Base-by-base conservation (phyloP, 2,888 invertebrate genomes). In the Amblyjoppa fuscipennis region DNA sequence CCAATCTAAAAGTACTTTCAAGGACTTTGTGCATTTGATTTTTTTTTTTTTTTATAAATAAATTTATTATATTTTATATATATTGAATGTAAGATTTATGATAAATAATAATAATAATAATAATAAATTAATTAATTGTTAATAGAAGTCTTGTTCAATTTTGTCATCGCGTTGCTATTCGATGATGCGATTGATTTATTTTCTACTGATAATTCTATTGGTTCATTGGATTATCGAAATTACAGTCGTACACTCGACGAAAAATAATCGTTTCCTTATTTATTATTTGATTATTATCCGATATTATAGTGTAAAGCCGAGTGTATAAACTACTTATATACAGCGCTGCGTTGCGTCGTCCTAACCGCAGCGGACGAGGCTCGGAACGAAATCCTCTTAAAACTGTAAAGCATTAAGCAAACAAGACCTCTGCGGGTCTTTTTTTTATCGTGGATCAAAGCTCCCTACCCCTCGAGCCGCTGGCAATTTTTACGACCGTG, bases 381-480 rank as follows among this genome's bases (percentile, higher is more conserved):
- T 78, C 34, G 68, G 74, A 70, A 75, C 68, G 51, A 75, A 87
- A 85, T 85, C 87, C 85, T 83, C 85, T 87, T 83, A 83, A 81
- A 87, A 85, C 83, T 85, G 66, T 87, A 87, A 87, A 85, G 81
- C 85, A 69, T 83, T 81, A 71, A 81, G 76, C 83, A 87, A 87
- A 87, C 85, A 87, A 85, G 83, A 87, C 83, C 87, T 83, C 81
- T 51, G 56, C 61, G 83, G 71, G 71, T 61, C 79, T 56, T 69
- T 34, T 34, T 76, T 75, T 83, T 82, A 81, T 85, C 85, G 75
- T 56, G 70, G 87, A 83, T 84, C 80, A 74, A 77, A 83, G 79
- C n/a, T 51, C 80, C 75, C 74, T 71, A 53, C 74, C 69, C 59
- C 61, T 51, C 76, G 71, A 82, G 83, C 85, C 87, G 76, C 70